phyloP scores from a whole-genome alignment of 2,797 vertebrate genomes.

The Sebastiscus tertius region DNA sequence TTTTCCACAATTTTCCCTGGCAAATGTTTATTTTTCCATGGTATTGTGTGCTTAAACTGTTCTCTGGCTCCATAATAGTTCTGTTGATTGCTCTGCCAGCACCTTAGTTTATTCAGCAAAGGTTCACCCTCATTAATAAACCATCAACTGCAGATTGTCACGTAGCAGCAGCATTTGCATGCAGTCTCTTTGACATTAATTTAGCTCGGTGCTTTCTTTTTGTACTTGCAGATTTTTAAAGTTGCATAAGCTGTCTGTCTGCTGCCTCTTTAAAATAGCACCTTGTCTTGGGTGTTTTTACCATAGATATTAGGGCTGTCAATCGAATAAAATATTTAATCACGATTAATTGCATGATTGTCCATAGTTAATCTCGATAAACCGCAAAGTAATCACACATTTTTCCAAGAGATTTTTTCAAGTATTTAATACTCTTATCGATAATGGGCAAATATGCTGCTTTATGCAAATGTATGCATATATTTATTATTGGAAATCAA shows the following conservation, averaged over 20 bases:
- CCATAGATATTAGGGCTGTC: too few relatives aligned
- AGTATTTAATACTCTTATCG: too few relatives aligned
- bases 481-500: too few relatives aligned
- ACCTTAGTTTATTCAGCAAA: not conserved
- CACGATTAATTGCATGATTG: too few relatives aligned
- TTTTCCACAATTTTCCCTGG: not conserved
- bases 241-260: not conserved
- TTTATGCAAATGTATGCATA: too few relatives aligned
- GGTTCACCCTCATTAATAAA: slow-evolving; percentile 15
- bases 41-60: not conserved
- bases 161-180: not conserved
- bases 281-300: not conserved
- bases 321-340: too few relatives aligned
- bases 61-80: not conserved
- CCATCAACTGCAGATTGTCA: slow-evolving; percentile 9
- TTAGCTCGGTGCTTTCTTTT: not conserved
- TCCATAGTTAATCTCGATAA: too few relatives aligned
- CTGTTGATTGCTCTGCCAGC: not conserved
- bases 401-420: too few relatives aligned
- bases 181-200: not conserved
- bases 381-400: too few relatives aligned
- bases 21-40: not conserved
- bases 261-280: not conserved
- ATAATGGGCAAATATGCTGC: too few relatives aligned
- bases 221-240: not conserved